phyloP scores from a whole-genome alignment of 2,888 invertebrate genomes.

The Prostheceraeus crozeri region DNA sequence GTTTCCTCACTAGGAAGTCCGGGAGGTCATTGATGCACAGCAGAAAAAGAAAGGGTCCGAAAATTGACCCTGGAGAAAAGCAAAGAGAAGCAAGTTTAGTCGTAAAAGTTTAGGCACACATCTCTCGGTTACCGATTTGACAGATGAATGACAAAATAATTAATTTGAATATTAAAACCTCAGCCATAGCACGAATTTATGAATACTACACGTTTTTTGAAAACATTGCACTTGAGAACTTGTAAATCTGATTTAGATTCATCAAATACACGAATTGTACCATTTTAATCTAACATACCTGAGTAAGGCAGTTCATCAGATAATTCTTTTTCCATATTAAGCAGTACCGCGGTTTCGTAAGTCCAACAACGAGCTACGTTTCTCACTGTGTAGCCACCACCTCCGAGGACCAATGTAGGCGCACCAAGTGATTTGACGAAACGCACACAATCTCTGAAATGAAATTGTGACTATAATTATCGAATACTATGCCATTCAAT shows the following conservation, averaged over 20 bases:
- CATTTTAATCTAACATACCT: constrained; percentile 48
- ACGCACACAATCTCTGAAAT: constrained; percentile 76
- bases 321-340: constrained; percentile 72
- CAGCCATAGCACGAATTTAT: not conserved
- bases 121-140: too few species aligned
- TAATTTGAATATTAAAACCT: too few species aligned
- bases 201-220: not conserved
- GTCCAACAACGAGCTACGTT: constrained; percentile 99
- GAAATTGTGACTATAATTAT: not conserved
- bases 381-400: constrained; percentile 78
- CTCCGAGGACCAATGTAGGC: constrained; percentile 79
- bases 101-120: too few species aligned
- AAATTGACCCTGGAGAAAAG: too few species aligned
- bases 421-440: constrained; percentile 84
- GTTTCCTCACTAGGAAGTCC: too few species aligned
- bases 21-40: too few species aligned
- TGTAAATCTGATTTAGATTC: not conserved
- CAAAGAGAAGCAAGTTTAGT: too few species aligned
- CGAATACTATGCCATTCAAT: not conserved
- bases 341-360: constrained; percentile 85
- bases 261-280: not conserved
- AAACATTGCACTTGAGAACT: not conserved
- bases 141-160: too few species aligned
- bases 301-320: constrained; percentile 88
- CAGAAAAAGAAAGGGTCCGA: too few species aligned